Conservation (phyloP, 1,140 invertebrate genomes). For the Kradibia gibbosae region DNA sequence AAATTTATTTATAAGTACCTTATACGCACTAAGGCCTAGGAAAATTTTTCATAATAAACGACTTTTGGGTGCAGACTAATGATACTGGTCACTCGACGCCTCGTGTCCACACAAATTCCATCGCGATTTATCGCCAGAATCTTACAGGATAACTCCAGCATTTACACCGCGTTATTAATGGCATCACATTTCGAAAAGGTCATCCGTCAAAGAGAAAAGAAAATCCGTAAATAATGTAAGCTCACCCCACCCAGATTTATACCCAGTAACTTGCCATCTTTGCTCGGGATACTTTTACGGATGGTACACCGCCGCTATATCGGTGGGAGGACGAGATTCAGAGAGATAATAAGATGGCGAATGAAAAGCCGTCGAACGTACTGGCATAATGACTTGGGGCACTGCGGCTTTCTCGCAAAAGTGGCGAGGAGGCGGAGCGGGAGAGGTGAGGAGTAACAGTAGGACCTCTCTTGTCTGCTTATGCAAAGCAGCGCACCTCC, state of each 20-base stretch:
- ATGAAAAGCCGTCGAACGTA: slow-evolving; percentile 44
- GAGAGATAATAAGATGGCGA: slow-evolving; percentile 21
- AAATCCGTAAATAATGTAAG: slow-evolving; percentile 21
- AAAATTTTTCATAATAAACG: slow-evolving; percentile 12
- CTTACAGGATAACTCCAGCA: slow-evolving; percentile 17
- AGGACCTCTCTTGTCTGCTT: slow-evolving; percentile 29
- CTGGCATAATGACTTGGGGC: slow-evolving; percentile 44
- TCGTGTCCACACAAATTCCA: slow-evolving; percentile 2
- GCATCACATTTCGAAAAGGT: slow-evolving; percentile 20
- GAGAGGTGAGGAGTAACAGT: neutral
- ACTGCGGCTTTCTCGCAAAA: slow-evolving; percentile 23
- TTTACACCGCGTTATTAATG: slow-evolving; percentile 19
- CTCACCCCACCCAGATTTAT: neutral
- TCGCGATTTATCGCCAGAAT: slow-evolving; percentile 6
- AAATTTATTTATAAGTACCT: slow-evolving; percentile 13
- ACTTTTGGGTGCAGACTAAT: neutral
- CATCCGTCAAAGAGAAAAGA: slow-evolving; percentile 28
- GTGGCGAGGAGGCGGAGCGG: neutral
- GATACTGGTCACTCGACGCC: neutral
- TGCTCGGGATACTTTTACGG: too few species aligned
- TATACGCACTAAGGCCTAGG: neutral
- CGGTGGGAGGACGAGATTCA: neutral
- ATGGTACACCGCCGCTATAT: too few species aligned
- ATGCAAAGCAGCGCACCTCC: slow-evolving; percentile 38
- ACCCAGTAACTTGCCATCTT: neutral